A percentile compares a stretch with the other conserved stretches of the same genome.
These are phyloP conservation scores for Cyprinodon diabolis DNA, from an alignment of 2,797 vertebrate genomes.

Conservation along the genomic window DNA sequence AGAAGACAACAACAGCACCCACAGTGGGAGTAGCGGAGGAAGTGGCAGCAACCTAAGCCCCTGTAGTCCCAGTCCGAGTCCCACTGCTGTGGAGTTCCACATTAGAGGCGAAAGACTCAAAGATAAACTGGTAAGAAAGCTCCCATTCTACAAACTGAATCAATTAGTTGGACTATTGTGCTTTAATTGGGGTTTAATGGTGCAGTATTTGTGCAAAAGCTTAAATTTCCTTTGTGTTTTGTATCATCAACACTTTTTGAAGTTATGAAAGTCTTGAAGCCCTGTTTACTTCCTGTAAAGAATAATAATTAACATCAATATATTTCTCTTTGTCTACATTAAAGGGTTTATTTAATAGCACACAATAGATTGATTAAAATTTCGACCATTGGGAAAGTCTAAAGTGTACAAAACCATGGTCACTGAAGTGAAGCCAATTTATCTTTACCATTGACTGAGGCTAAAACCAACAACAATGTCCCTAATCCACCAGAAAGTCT, in stretches of 20 bases:
- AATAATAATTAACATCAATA: background rate
- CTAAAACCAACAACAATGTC: too few species aligned
- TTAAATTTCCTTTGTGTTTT: background rate
- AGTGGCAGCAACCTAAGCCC: conserved; percentile 83
- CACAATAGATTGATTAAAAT: background rate
- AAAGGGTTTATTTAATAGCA: background rate
- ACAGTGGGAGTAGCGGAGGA: conserved; percentile 74
- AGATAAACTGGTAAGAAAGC: conserved; percentile 93
- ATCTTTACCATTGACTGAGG: too few species aligned
- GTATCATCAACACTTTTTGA: background rate
- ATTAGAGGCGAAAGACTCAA: conserved; percentile 98
- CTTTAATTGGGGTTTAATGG: background rate
- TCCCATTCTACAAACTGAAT: background rate
- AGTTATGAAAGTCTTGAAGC: too few species aligned
- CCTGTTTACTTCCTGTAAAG: background rate
- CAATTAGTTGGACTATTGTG: background rate
- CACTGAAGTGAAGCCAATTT: too few species aligned
- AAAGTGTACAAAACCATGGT: background rate
- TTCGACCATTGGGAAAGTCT: background rate
- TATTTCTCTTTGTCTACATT: background rate
- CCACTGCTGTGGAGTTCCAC: conserved; percentile 86
- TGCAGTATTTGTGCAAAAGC: background rate
- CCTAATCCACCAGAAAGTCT: too few species aligned
- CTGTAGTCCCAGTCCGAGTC: conserved; percentile 73
- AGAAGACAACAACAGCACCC: conserved; percentile 88